Conservation (phyloP, 2,888 invertebrate genomes). For the Phrixothrix hirtus region DNA sequence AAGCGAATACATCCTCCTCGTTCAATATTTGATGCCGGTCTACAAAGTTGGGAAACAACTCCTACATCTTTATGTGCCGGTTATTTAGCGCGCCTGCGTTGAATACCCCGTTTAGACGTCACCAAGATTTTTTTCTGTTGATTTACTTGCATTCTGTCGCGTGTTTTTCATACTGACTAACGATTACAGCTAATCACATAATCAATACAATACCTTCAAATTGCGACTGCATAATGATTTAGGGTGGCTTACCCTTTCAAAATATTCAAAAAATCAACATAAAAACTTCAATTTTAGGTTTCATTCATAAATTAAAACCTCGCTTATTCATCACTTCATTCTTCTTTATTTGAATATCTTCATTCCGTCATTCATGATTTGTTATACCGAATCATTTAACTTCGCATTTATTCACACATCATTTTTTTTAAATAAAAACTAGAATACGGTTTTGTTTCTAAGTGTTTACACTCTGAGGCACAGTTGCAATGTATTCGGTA, state of each 20-base stretch:
- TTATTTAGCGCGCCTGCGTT: constrained; percentile 21
- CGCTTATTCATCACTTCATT: too few relatives aligned
- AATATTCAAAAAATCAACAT: neutral
- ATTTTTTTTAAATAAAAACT: too few relatives aligned
- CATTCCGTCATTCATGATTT: too few relatives aligned
- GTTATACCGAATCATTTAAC: too few relatives aligned
- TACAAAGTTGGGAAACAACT: neutral
- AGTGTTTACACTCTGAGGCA: too few relatives aligned
- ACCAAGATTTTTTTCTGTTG: constrained; percentile 19
- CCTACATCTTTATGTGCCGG: constrained; percentile 7
- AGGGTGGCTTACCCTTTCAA: constrained; percentile 11
- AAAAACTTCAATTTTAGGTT: neutral
- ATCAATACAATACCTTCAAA: constrained; percentile 16
- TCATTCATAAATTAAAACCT: too few relatives aligned
- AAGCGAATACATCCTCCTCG: constrained; percentile 3
- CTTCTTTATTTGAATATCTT: too few relatives aligned
- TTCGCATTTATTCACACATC: too few relatives aligned
- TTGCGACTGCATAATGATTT: constrained; percentile 21
- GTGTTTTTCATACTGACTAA: constrained; percentile 23
- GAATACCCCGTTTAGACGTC: constrained; percentile 11
- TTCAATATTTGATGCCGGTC: constrained; percentile 10
- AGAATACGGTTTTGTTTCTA: too few relatives aligned
- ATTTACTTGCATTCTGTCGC: constrained; percentile 21
- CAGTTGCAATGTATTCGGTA: too few relatives aligned
- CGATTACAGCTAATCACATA: constrained; percentile 18